Evolutionary conservation across 2,888 invertebrate genomes (phyloP).

Genomic region (Acleris laterana): DNA sequence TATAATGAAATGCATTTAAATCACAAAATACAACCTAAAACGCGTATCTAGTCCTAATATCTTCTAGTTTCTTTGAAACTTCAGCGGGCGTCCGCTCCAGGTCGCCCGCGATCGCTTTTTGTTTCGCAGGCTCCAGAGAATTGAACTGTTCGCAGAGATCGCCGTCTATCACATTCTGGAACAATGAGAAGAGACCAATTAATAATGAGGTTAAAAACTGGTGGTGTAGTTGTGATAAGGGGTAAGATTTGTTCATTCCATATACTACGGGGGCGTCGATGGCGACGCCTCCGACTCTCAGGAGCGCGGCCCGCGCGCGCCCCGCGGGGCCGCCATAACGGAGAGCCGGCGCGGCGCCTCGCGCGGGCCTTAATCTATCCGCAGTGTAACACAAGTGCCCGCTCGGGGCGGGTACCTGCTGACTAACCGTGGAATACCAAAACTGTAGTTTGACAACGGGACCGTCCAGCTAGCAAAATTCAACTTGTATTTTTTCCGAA

Average conservation of each 20-base stretch:
- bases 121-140: constrained; percentile 96
- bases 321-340: constrained; percentile 65
- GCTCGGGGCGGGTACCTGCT: constrained; percentile 59
- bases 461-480: too few species aligned
- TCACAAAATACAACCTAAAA: constrained; percentile 87
- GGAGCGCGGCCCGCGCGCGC: constrained; percentile 58
- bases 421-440: constrained; percentile 69
- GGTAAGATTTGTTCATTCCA: constrained; percentile 65
- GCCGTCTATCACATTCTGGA: constrained; percentile 98
- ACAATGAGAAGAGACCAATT: constrained; percentile 48
- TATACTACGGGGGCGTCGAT: constrained; percentile 68
- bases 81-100: constrained; percentile 97
- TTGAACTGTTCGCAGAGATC: constrained; percentile 99
- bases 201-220: background rate
- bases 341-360: constrained; percentile 50
- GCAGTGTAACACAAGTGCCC: constrained; percentile 74
- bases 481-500: too few species aligned
- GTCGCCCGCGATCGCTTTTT: constrained; percentile 97
- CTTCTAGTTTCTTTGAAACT: constrained; percentile 99
- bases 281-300: constrained; percentile 72
- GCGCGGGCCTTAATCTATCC: constrained; percentile 66
- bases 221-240: background rate
- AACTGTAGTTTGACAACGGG: too few species aligned
- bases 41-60: constrained; percentile 98
- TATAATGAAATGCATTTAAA: constrained; percentile 28